Base-by-base conservation (phyloP, 2,888 invertebrate species). In the Ennomos erosarius region DNA sequence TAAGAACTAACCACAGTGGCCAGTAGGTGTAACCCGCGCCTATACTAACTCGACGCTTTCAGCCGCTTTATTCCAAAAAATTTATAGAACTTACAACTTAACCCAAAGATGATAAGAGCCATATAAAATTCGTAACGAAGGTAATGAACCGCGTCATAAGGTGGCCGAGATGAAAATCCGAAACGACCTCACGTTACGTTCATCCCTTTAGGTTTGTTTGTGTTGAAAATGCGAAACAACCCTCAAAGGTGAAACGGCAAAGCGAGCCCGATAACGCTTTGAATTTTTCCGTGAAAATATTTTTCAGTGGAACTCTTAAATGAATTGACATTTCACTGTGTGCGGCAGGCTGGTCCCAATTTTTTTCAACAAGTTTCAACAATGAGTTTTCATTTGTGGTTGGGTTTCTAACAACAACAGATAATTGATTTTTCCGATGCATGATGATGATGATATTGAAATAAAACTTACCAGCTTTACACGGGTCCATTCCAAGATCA, bases 401-500 rank as follows among this genome's bases (percentile, higher is more conserved):
- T 26, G 6, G 26, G 4, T 26, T 1, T 26, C 6, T 26, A 26
- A 26, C 6, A 26, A 6, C 26, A 1, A 26, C 26, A 26, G 26
- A 26, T 26, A 6, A 6, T 26, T 26, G 1, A 4, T 4, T 5
- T 6, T 26, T 26, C 6, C 26, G n/a, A n/a, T 26, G 6, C 3
- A 6, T 5, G 6, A 26, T 6, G 6, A 26, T 4, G 6, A 26
- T 26, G 26, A 26, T 4, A 26, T 26, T 26, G 6, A 26, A 26
- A 26, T 26, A 26, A 35, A 11, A 85, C 95, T 95, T 88, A 97
- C 97, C 96, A 82, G 97, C 96, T 94, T 97, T 97, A 88, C 97
- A 97, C 55, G 97, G 96, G 89, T 97, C 97, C 93, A 96, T 90
- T 81, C 97, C 96, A 67, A 96, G 86, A 82, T 97, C 97, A 65